phyloP scores from a whole-genome alignment of 2,797 vertebrate genomes.

The Psittacula derbiana region DNA sequence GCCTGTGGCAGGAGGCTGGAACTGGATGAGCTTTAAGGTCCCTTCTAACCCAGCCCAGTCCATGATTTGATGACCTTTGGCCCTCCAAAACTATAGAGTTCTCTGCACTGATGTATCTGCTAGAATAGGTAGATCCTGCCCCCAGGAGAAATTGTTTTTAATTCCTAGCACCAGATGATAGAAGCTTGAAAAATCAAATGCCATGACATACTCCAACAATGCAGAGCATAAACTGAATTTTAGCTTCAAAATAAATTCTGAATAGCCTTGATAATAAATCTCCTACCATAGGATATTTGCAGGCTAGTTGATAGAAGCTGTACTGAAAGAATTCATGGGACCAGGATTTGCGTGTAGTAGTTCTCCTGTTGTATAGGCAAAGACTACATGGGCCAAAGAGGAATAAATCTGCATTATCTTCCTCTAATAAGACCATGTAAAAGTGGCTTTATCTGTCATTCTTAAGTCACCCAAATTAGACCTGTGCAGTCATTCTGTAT shows the following conservation, averaged over 20 bases:
- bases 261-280: background rate
- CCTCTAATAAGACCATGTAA: background rate
- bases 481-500: background rate
- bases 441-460: background rate
- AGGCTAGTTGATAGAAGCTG: background rate
- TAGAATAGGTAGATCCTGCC: background rate
- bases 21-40: background rate
- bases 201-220: background rate
- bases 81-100: background rate
- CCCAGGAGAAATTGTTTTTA: background rate
- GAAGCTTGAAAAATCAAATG: background rate
- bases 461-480: background rate
- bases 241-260: background rate
- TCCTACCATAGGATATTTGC: background rate
- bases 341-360: accelerated
- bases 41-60: background rate
- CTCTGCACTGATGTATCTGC: background rate
- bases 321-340: background rate
- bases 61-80: background rate
- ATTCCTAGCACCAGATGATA: background rate
- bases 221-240: background rate
- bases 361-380: background rate
- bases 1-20: background rate
- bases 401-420: background rate
- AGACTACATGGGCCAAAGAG: background rate